A percentile compares a stretch with the other conserved stretches of the same genome.
These are phyloP conservation scores for Tragelaphus imberbis DNA, from an alignment of 2,113 vertebrate genomes.

Conservation along the genomic window DNA sequence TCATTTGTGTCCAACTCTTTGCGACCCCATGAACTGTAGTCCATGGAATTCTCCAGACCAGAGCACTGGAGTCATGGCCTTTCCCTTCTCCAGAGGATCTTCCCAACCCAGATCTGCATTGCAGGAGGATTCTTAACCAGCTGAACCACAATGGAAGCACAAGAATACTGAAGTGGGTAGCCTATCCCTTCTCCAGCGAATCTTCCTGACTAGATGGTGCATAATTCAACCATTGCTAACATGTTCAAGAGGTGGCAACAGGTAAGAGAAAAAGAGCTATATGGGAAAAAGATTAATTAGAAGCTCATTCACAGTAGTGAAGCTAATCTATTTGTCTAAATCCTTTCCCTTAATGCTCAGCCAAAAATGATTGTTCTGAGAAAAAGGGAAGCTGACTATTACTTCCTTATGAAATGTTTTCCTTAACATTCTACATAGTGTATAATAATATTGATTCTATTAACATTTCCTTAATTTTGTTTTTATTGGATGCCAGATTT, in stretches of 20 bases:
- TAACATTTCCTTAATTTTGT: background rate
- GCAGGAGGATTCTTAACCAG: background rate
- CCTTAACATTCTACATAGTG: background rate
- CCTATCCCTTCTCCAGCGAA: background rate
- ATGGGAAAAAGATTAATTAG: background rate
- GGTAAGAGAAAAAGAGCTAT: background rate
- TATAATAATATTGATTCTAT: background rate
- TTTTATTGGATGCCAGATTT: background rate
- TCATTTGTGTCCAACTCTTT: background rate
- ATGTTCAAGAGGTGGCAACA: background rate
- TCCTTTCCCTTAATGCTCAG: background rate
- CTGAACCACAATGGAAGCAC: background rate
- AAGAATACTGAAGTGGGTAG: background rate
- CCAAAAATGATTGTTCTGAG: background rate
- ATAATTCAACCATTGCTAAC: accelerated
- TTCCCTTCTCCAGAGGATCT: background rate
- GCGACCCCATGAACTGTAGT: background rate
- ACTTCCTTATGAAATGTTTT: background rate
- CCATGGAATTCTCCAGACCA: background rate
- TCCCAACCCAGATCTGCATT: background rate
- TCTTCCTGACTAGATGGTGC: background rate
- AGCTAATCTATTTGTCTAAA: background rate
- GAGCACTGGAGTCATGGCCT: background rate
- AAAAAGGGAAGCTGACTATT: background rate
- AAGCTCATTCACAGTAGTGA: background rate